These are phyloP conservation scores for Osmerus mordax DNA, from an alignment of 2,113 vertebrate species.

Conservation along the genomic window DNA sequence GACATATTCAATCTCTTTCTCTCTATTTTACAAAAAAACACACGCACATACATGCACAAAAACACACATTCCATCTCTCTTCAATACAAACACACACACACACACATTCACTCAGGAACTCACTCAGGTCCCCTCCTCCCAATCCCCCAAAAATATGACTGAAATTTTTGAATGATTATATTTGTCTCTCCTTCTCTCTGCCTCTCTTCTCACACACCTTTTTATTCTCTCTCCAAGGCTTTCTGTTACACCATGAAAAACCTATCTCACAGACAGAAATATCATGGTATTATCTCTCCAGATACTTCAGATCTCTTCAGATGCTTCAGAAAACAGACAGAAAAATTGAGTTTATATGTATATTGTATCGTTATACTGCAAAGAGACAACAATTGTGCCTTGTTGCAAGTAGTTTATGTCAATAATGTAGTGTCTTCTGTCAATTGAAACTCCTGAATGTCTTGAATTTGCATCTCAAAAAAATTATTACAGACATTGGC, in stretches of 20 bases:
- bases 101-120: background rate
- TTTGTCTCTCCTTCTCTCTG: background rate
- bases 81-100: background rate
- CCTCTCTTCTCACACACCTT: background rate
- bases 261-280: background rate
- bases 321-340: background rate
- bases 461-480: too few species aligned
- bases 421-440: too few species aligned
- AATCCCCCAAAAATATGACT: background rate
- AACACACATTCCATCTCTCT: background rate
- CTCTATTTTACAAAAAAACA: background rate
- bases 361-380: too few species aligned
- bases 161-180: conserved; percentile 38
- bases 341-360: background rate
- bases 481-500: too few species aligned
- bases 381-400: too few species aligned
- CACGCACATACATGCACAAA: background rate
- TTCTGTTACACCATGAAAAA: background rate
- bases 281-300: background rate
- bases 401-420: too few species aligned
- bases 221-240: background rate
- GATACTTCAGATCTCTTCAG: too few species aligned
- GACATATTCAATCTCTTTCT: background rate
- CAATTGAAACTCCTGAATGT: too few species aligned
- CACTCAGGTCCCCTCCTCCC: background rate